These are phyloP conservation scores for Marmota monax DNA, from an alignment of 2,113 vertebrate genomes.

Conservation along the genomic window DNA sequence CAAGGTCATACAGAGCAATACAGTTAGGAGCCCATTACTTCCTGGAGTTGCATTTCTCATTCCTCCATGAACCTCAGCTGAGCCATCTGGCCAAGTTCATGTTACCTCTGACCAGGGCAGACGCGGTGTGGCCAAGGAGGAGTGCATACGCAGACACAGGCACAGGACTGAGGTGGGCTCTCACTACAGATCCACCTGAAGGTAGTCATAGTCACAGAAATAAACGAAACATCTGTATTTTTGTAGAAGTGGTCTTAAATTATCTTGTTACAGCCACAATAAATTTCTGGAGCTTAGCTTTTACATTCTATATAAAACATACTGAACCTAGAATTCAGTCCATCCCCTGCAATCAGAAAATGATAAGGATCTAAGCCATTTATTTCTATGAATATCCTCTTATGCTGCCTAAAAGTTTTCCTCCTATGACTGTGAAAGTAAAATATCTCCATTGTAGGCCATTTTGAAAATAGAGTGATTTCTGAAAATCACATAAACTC, in stretches of 20 bases:
- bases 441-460: neutral
- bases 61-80: neutral
- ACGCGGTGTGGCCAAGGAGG: too few relatives aligned
- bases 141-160: too few relatives aligned
- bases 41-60: neutral
- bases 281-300: neutral
- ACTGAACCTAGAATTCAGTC: neutral
- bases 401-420: neutral
- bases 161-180: fast-evolving
- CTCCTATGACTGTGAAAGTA: neutral
- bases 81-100: too few relatives aligned
- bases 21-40: neutral
- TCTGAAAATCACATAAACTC: neutral
- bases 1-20: too few relatives aligned
- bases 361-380: neutral
- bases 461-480: neutral
- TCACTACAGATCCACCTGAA: neutral
- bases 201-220: too few relatives aligned
- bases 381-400: neutral
- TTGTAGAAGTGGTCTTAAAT: neutral
- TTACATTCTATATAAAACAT: neutral
- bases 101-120: too few relatives aligned
- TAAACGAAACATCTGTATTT: fast-evolving
- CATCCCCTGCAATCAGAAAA: neutral
- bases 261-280: neutral